Evolutionary conservation across 2,888 invertebrate genomes (phyloP).

Genomic region (Limenitis camilla): DNA sequence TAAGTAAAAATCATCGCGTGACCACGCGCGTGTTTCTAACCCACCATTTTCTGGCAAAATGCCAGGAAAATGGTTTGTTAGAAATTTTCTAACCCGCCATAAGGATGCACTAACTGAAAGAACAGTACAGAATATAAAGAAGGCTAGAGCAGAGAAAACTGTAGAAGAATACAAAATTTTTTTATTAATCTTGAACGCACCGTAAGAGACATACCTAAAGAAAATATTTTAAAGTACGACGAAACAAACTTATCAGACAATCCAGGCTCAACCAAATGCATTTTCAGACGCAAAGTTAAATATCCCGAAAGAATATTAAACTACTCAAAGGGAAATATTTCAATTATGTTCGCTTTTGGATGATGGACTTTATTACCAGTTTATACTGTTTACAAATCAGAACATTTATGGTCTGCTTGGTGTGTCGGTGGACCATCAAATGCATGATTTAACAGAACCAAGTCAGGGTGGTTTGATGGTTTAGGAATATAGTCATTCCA

Average conservation of each 20-base stretch:
- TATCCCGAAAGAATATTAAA: constrained; percentile 10
- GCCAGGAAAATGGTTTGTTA: constrained; percentile 15
- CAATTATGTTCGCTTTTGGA: constrained; percentile 19
- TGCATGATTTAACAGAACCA: constrained; percentile 25
- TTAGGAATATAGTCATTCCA: constrained; percentile 22
- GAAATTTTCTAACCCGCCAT: constrained; percentile 9
- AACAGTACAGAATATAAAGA: constrained; percentile 17
- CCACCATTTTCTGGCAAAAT: constrained; percentile 13
- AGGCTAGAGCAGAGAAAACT: constrained; percentile 19
- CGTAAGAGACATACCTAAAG: background rate
- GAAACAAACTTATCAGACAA: constrained; percentile 25
- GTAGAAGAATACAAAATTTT: constrained; percentile 6
- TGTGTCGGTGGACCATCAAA: constrained; percentile 18
- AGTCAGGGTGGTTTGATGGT: constrained; percentile 28
- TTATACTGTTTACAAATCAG: no score
- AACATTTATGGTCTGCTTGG: no score
- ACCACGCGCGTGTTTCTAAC: no score
- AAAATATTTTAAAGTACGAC: constrained; percentile 23
- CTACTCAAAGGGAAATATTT: constrained; percentile 13
- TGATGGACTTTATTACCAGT: constrained; percentile 16
- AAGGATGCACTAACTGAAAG: constrained; percentile 4
- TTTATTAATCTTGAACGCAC: constrained; percentile 12
- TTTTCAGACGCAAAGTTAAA: constrained; percentile 15
- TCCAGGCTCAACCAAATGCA: constrained; percentile 21
- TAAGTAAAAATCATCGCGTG: constrained; percentile 7